phyloP scores from a whole-genome alignment of 2,113 vertebrate species.

The Paralichthys olivaceus region DNA sequence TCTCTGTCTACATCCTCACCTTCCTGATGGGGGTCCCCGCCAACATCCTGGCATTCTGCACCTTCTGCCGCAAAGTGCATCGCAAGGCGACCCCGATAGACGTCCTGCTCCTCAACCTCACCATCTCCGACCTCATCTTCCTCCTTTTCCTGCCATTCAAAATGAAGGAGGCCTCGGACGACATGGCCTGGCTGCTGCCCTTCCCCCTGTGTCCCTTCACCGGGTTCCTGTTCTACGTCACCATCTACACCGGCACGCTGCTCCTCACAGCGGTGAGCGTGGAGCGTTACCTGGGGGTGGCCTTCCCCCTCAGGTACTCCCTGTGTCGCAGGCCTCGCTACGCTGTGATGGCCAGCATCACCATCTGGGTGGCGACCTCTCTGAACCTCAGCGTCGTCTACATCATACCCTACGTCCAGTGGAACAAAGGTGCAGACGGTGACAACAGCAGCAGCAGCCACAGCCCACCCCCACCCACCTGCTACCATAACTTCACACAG shows the following conservation, averaged over 20 bases:
- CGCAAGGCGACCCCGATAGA: conserved; percentile 81
- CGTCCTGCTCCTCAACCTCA: conserved; percentile 90
- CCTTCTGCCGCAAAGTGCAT: conserved; percentile 80
- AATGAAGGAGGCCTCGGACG: conserved; percentile 81
- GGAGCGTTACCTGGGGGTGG: conserved; percentile 89
- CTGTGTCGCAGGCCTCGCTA: conserved; percentile 78
- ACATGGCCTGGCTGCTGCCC: conserved; percentile 81
- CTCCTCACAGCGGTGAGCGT: conserved; percentile 88
- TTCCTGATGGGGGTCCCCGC: conserved; percentile 86
- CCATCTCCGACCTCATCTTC: conserved; percentile 88
- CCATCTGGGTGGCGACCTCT: conserved; percentile 84
- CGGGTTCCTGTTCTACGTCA: conserved; percentile 87
- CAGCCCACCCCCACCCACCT: conserved; percentile 54
- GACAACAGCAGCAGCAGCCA: background rate
- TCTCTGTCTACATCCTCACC: conserved; percentile 83
- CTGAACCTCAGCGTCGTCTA: conserved; percentile 88
- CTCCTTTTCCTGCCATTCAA: conserved; percentile 88
- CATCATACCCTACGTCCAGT: conserved; percentile 72
- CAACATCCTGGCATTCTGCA: conserved; percentile 86
- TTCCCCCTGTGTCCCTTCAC: conserved; percentile 82
- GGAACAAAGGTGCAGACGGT: background rate
- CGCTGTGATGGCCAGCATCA: conserved; percentile 68
- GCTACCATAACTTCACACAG: conserved; percentile 81
- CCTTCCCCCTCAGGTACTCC: conserved; percentile 85
- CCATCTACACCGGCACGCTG: conserved; percentile 91